Base-by-base conservation (phyloP, 1,140 invertebrate genomes). In the Cyphomyrmex costatus region DNA sequence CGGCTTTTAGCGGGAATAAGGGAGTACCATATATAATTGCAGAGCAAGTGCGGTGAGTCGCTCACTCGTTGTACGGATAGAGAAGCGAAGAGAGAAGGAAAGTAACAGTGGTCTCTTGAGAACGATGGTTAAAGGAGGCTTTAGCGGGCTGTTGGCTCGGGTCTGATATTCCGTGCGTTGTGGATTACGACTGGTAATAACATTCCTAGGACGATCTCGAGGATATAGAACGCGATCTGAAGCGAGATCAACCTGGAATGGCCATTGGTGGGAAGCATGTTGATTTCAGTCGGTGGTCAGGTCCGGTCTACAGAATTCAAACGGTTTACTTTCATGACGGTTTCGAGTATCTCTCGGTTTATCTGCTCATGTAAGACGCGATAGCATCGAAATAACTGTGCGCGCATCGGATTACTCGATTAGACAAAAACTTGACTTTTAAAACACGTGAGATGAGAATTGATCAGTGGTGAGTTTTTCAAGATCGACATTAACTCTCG, bases 151-250 rank as follows among this genome's bases (percentile, higher is more conserved):
- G 85, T 90, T 90, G 73, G 74, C 49, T 68, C 65, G 30, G 21
- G 77, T 71, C 87, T 86, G 89, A 90, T 90, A 90, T 90, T 90
- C 89, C 86, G 56, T 70, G 78, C 89, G 73, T 90, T 83, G 82
- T 61, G 86, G 89, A 90, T 90, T 90, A 90, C 86, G 89, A 88
- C 60, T 71, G 46, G 89, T 86, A 88, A 88, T 90, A 90, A 90
- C 89, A 90, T 90, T 90, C 86, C 53, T 84, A 61, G 86, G 87
- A 88, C 86, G 73, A 82, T 88, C 85, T 58, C 58, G 49, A 74
- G 66, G 65, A 88, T 90, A 86, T 90, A 83, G 88, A 85, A 82
- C 49, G 65, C 86, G 86, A 90, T 90, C 86, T 85, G 51, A 73
- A 66, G 65, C 71, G 36, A 86, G 88, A 90, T 90, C 86, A 74